phyloP scores from a whole-genome alignment of 1,140 invertebrate genomes.

The Diorhabda elongata region DNA sequence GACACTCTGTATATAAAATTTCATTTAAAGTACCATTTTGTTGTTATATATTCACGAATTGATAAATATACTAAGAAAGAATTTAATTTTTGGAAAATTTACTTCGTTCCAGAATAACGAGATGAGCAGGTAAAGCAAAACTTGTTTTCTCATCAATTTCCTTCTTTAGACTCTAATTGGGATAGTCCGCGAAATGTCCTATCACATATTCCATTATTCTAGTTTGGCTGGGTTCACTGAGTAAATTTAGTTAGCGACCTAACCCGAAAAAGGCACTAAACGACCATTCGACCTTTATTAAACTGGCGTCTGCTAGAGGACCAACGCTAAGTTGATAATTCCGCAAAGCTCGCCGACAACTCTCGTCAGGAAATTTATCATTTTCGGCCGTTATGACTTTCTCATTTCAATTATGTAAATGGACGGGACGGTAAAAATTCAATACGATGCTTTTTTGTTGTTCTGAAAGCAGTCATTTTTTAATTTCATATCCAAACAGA shows the following conservation, averaged over 20 bases:
- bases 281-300: background rate
- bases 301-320: background rate
- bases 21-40: no score
- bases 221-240: background rate
- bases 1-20: no score
- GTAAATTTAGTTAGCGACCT: background rate
- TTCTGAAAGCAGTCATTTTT: background rate
- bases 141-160: background rate
- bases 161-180: background rate
- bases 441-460: background rate
- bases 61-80: no score
- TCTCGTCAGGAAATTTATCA: background rate
- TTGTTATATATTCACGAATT: no score
- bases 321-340: background rate
- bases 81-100: no score
- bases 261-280: background rate
- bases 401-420: constrained; percentile 3
- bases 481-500: background rate
- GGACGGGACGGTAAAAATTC: constrained; percentile 1
- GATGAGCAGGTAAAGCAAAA: no score
- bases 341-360: background rate
- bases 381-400: background rate
- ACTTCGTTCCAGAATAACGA: no score
- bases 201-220: constrained; percentile 1
- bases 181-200: background rate